Evolutionary conservation across 2,888 invertebrate genomes (phyloP).

Genomic region (Sarcophaga carnaria): DNA sequence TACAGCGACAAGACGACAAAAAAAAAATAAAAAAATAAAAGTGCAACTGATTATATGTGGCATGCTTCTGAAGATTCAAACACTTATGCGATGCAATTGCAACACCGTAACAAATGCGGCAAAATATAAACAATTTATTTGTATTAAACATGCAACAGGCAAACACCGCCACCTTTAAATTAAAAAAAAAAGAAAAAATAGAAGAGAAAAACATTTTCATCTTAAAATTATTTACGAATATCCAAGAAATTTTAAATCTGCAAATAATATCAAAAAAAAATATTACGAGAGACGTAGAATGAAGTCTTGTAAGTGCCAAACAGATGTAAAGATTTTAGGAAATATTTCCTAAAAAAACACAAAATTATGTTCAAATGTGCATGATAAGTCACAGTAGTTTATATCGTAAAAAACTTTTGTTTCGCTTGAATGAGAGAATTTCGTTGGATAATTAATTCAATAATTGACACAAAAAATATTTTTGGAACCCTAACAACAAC

Average conservation of each 20-base stretch:
- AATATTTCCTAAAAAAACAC: no score
- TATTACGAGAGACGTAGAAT: no score
- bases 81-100: slow-evolving; percentile 48
- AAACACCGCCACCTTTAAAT: slow-evolving; percentile 22
- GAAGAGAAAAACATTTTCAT: slow-evolving; percentile 25
- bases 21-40: slow-evolving; percentile 19
- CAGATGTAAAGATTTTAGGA: no score
- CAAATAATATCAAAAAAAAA: neutral
- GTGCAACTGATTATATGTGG: slow-evolving; percentile 44
- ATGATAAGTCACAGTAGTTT: no score
- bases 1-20: neutral
- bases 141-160: slow-evolving; percentile 66
- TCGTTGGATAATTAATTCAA: no score
- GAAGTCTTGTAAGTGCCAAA: no score
- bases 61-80: slow-evolving; percentile 67
- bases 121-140: slow-evolving; percentile 66
- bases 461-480: no score
- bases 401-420: no score
- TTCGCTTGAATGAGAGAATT: no score
- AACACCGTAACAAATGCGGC: slow-evolving; percentile 58
- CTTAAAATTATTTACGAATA: slow-evolving; percentile 30
- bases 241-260: slow-evolving; percentile 34
- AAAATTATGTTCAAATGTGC: no score
- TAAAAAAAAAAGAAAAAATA: neutral
- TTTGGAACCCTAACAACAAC: no score